Evolutionary conservation across 92 coral and sea anemone genomes (phyloP), one percentile per base, ranked within the genome.

Genomic region (Blastomussa wellsi): DNA sequence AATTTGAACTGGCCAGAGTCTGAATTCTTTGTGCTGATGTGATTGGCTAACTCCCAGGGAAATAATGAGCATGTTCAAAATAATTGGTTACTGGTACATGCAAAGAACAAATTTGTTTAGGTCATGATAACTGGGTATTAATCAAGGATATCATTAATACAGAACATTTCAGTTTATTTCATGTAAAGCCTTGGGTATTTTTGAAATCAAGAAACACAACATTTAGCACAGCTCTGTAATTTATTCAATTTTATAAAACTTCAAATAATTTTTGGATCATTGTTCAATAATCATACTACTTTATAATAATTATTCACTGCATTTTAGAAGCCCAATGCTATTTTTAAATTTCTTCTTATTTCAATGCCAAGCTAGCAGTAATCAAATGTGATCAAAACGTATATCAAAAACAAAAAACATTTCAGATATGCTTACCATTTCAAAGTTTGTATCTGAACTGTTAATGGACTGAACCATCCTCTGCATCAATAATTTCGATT

Each of bases 171-270:
- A 15, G 32, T 26, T 62, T 17, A 69, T 4, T 37, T 33, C 7
- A 15, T 12, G 11, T 69, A 33, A 4, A 19, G 44, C 35, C 22
- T 69, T 5, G 29, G 41, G 19, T 16, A 11, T 28, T 13, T 32
- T 62, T 26, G 33, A 1, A 70, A 70, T 35, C 13, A 36, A 35
- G 28, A 36, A 22, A 70, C 42, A 22, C 74, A 70, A 70, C 8
- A 26, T 28, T 16, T 36, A 70, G 75, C 75, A 70, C 75, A 70
- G 75, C 75, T 36, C 44, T 65, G 14, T 70, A 16, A 70, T 70
- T 70, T 70, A 38, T 70, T 62, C 33, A 33, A 36, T 36, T 36
- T 70, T 70, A 70, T n/a, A 70, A 70, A 70, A 70, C 35, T 70
- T 70, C 44, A 35, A 70, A 35, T 68, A 14, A 68, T 68, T 70